Base-by-base conservation (phyloP, 2,797 vertebrate species). In the Hafferia zeledoni region DNA sequence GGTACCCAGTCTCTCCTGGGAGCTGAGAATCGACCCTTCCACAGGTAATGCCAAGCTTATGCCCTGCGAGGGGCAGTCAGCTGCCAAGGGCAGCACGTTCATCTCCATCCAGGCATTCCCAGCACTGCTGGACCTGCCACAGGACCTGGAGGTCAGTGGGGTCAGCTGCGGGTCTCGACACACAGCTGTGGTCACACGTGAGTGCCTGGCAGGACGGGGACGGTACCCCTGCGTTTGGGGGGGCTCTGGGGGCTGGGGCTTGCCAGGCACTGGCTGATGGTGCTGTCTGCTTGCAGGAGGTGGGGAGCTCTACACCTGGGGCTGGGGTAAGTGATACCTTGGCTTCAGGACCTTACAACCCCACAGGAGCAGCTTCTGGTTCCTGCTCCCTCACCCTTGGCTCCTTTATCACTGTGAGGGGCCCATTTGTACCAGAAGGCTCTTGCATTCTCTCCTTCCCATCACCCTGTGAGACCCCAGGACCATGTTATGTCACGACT, bases 61-160 rank as follows among this genome's bases (percentile, higher is more conserved):
- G 2, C 23, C 33, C 6, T 9, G 1, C 24, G 30, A 0, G 33
- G 77, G 63, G 76, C 18, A 30, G 46, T 5, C 22, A 4, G 31
- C 83, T 13, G 61, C 89, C 15, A 70, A 77, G n/a, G 80, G 90
- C 0, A 83, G 97, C 1, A 95, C 98, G 0, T 99, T 99, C 95
- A 99, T 99, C 94, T 98, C 99, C 7, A 98, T 99, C 91, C 99
- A 99, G 97, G 98, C 99, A 0, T 99, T 99, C 93, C 99, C 99
- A 0, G 99, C 99, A 0, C 90, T 99, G 47, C 93, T 99, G 91
- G 99, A 99, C 30, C 93, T 99, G 65, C 98, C 98, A 0, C 88
- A 97, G 17, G 97, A 96, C 17, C 94, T 97, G 47, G 99, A 98
- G 52, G 96, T 98, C 53, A 79, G 49, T 50, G 49, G 49, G 13